phyloP scores from a whole-genome alignment of 2,113 vertebrate genomes.

The Ceuthmochares aereus region DNA sequence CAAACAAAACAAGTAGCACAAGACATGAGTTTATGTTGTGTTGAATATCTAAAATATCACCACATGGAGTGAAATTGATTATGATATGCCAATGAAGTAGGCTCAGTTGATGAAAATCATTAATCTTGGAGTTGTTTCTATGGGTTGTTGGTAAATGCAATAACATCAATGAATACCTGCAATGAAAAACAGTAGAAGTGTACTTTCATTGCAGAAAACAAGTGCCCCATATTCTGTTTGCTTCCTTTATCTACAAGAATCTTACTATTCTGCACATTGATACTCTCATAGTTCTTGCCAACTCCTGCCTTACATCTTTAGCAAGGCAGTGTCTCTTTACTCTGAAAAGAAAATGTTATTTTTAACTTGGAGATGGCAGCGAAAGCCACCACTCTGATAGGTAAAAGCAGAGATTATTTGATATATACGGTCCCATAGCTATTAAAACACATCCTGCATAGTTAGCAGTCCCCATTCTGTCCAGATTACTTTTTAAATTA shows the following conservation, averaged over 20 bases:
- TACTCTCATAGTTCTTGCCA: neutral
- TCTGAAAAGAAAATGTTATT: neutral
- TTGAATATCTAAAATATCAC: neutral
- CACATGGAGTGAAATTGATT: neutral
- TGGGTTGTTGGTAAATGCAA: neutral
- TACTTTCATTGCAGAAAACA: neutral
- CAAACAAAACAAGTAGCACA: neutral
- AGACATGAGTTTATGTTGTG: neutral
- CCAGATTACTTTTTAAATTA: neutral
- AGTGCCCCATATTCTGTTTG: neutral
- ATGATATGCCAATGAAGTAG: neutral
- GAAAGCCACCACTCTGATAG: neutral
- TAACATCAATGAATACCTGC: neutral
- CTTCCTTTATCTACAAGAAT: neutral
- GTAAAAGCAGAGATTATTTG: neutral
- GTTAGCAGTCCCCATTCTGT: neutral
- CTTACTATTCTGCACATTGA: neutral
- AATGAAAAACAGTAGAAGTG: neutral
- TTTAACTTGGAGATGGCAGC: neutral
- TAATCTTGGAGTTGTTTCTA: neutral
- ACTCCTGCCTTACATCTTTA: neutral
- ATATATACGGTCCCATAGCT: neutral
- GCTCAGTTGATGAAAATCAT: conserved; percentile 1
- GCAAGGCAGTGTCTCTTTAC: neutral
- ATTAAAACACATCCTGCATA: neutral